Base-by-base conservation (phyloP, 2,888 invertebrate species). In the Crocallis elinguaria region DNA sequence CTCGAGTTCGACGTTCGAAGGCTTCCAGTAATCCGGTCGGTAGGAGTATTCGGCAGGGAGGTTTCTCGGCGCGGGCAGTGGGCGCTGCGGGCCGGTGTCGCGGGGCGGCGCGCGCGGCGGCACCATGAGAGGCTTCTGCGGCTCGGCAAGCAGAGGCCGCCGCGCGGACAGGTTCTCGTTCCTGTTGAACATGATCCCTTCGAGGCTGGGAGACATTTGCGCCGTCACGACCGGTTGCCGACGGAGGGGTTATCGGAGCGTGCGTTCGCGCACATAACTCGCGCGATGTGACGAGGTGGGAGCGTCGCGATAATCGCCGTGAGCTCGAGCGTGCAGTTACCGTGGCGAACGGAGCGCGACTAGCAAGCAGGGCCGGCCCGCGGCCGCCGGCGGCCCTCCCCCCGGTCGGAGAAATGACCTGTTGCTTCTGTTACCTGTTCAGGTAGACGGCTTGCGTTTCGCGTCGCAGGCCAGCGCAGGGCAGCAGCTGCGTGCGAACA, bases 391-490 rank as follows among this genome's bases (percentile, higher is more conserved):
- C 76, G 77, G 75, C 69, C 77, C 82, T 71, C 82, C 86, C 86
- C 86, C 76, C 79, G 68, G 71, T 67, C 77, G 77, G 82, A 77
- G 85, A 88, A 88, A 86, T 88, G 88, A 90, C 89, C 89, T 90
- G 89, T 89, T 89, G 89, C 88, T 86, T 82, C 82, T 81, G 79
- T 84, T 89, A 88, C 90, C 90, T 89, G 89, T 82, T 79, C 88
- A 88, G 88, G 89, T 82, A 82, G 80, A 59, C 53, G 50, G 73
- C 79, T 79, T 76, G 78, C 81, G 84, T 82, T 84, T 84, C 67
- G 82, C 85, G 75, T 85, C 70, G 78, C 88, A n/a, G n/a, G n/a
- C n/a, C n/a, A n/a, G n/a, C n/a, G n/a, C n/a, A n/a, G n/a, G n/a
- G n/a, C n/a, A 89, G 89, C 88, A 87, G 89, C 83, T 78, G 73